A percentile compares a stretch with the other conserved stretches of the same genome.
These are phyloP conservation scores for Liparis tanakae DNA, from an alignment of 2,797 vertebrate genomes.

Conservation along the genomic window DNA sequence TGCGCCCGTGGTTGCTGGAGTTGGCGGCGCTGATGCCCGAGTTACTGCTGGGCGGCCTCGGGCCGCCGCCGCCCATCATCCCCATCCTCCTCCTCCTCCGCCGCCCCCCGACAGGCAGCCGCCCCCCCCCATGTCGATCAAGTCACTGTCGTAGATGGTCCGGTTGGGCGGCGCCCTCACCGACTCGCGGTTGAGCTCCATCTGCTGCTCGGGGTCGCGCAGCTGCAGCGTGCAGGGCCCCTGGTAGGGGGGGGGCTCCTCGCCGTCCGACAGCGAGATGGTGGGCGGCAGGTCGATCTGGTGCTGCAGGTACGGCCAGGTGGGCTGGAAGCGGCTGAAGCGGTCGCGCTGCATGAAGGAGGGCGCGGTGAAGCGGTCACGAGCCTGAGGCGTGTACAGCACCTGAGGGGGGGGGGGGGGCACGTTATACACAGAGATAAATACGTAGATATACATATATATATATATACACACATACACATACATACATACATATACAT, in stretches of 20 bases:
- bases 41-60: constrained; percentile 95
- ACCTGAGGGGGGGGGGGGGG: too few species aligned
- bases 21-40: constrained; percentile 94
- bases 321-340: constrained; percentile 95
- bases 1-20: constrained; percentile 90
- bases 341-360: constrained; percentile 92
- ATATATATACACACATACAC: too few species aligned
- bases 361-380: constrained; percentile 85
- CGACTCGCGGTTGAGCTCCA: constrained; percentile 97
- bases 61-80: constrained; percentile 84
- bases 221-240: constrained; percentile 96
- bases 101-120: constrained; percentile 51
- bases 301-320: constrained; percentile 94
- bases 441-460: too few species aligned
- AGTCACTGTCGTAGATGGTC: constrained; percentile 93
- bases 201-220: constrained; percentile 95
- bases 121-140: constrained; percentile 78
- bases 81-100: constrained; percentile 26
- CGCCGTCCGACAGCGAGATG: constrained; percentile 95
- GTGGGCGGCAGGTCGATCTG: constrained; percentile 97
- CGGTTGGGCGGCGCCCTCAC: constrained; percentile 95
- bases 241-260: constrained; percentile 96
- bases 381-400: constrained; percentile 83
- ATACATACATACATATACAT: too few species aligned
- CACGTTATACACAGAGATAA: too few species aligned